Evolutionary conservation across 2,113 vertebrate genomes (phyloP), one percentile per base, ranked within the genome.

Genomic region (Colossoma macropomum): DNA sequence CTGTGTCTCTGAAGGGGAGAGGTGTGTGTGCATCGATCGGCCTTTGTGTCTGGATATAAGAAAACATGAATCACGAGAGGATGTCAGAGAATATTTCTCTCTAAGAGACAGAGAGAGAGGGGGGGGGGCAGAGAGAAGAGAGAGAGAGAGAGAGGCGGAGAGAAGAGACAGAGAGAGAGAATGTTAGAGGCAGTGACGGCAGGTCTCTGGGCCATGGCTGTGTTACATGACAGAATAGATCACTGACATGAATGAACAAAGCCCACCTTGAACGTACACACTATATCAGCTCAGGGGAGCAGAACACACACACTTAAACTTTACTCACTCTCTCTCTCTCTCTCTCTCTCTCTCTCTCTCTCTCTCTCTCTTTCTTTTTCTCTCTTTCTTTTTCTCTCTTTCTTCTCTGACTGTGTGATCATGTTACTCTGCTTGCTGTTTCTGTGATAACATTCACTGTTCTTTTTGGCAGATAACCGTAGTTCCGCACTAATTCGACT

Each of bases 161-260:
- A 34, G 81, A 70, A 28, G 71, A 75, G 75, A 78, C 27, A 65
- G 68, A 78, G 75, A 73, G 59, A 71, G 21, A 34, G 81, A 70
- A 28, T 23, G 72, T 0, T 6, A 75, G 30, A 74, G 65, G 28
- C 45, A 71, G 54, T 56, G 32, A 72, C 70, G 78, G 75, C 69
- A 68, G 82, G 82, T 84, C 78, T 84, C 82, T 87, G 75, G 78
- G 79, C 79, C 70, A 81, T 81, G 79, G 75, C 69, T 84, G 69
- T 79, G 81, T 83, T 83, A 81, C 81, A 80, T 87, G 85, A 87
- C 78, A 81, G 79, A 71, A 66, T 74, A 81, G 66, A 81, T 86
- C 65, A 87, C 62, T 78, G 84, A 83, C 77, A 85, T 38, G 68
- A 80, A 48, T 66, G 76, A 80, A 83, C 80, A 87, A 85, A 87